Evolutionary conservation across 2,113 vertebrate genomes (phyloP).

Genomic region (Petaurus breviceps): DNA sequence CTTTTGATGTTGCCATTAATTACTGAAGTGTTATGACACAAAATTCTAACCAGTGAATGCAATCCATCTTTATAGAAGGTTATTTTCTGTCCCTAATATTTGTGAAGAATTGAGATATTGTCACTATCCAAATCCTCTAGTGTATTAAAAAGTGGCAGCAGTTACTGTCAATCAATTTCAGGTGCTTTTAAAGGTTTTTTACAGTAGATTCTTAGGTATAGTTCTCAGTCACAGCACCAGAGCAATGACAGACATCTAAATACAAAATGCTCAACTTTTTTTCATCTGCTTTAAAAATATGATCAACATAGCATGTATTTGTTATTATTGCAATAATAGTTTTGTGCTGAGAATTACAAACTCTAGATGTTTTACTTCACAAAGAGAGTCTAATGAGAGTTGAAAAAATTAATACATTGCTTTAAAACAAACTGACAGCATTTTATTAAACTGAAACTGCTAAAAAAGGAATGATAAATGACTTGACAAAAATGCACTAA

Average conservation of each 20-base stretch:
- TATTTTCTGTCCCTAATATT: background rate
- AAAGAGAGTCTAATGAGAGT: background rate
- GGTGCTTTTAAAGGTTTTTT: background rate
- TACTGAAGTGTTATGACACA: background rate
- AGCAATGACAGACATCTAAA: background rate
- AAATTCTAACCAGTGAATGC: background rate
- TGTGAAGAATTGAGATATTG: background rate
- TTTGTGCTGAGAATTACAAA: background rate
- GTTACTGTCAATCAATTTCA: background rate
- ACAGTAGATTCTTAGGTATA: background rate
- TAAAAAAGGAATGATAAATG: slow-evolving; percentile 71
- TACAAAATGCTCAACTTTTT: background rate
- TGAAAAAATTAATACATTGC: slow-evolving; percentile 46
- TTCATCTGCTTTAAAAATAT: slow-evolving; percentile 6
- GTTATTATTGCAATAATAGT: background rate
- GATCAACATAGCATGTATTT: background rate
- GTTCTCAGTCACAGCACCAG: background rate
- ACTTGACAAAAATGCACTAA: slow-evolving; percentile 69
- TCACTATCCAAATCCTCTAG: background rate
- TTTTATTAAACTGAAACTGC: slow-evolving; percentile 48
- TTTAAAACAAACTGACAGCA: slow-evolving; percentile 14
- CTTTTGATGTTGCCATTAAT: background rate
- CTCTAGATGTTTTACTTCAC: slow-evolving; percentile 64
- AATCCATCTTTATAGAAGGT: background rate
- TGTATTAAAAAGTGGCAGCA: background rate